Conservation (phyloP, 2,888 invertebrate genomes). For the Drosophila nigricruria region DNA sequence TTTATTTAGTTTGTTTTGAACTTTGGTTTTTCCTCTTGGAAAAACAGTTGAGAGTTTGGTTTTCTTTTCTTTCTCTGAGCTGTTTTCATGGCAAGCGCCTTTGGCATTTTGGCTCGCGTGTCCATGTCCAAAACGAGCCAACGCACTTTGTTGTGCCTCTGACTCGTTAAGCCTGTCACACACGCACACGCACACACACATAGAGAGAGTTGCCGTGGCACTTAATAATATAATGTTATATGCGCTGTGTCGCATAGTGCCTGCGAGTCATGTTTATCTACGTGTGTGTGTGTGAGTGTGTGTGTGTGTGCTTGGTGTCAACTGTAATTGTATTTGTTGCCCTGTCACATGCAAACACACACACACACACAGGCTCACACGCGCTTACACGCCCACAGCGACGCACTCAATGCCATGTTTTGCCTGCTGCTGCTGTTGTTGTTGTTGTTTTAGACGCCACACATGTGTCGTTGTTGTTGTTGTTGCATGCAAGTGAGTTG, state of each 20-base stretch:
- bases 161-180: conserved; percentile 1
- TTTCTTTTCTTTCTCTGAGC: not conserved
- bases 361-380: conserved; percentile 12
- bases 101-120: conserved; percentile 28
- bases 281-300: conserved; percentile 2
- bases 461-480: conserved; percentile 6
- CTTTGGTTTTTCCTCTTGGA: conserved; percentile 5
- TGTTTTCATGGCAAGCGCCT: conserved; percentile 12
- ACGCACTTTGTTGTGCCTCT: conserved; percentile 50
- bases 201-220: conserved; percentile 36
- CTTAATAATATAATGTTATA: conserved; percentile 77
- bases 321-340: conserved; percentile 61
- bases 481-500: conserved; percentile 57
- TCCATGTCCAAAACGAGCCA: conserved; percentile 44
- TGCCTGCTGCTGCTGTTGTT: not conserved
- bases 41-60: not conserved
- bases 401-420: conserved; percentile 22
- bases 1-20: conserved; percentile 5
- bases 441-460: conserved; percentile 9
- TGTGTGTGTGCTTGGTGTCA: conserved; percentile 42
- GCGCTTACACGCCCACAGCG: conserved; percentile 15
- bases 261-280: conserved; percentile 23
- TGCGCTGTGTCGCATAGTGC: conserved; percentile 66
- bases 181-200: not conserved
- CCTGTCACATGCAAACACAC: conserved; percentile 31